Conservation (phyloP, 64 coral and sea anemone species). For the Porites lutea region DNA sequence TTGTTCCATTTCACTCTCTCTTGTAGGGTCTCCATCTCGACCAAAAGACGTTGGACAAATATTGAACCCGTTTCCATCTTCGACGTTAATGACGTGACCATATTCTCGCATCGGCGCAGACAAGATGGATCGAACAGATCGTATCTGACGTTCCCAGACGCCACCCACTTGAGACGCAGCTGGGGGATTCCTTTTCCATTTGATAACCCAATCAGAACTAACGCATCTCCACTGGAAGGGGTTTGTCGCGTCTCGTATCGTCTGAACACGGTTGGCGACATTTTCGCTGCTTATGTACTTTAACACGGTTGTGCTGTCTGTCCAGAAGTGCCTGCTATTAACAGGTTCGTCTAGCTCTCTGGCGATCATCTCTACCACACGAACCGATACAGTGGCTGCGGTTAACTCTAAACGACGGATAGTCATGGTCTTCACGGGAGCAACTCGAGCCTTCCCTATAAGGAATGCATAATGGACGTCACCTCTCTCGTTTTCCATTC, state of each 20-base stretch:
- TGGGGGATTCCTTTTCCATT: no score
- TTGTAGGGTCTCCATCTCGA: no score
- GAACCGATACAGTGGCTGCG: neutral
- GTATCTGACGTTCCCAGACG: no score
- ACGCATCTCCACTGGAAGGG: no score
- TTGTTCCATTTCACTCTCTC: no score
- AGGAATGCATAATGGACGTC: conserved; percentile 8
- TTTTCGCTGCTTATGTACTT: neutral
- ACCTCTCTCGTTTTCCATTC: conserved; percentile 10
- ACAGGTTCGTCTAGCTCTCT: conserved; percentile 7
- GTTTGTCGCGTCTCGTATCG: neutral
- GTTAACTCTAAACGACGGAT: conserved; percentile 33
- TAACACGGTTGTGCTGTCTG: neutral
- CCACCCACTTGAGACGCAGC: no score
- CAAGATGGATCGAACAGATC: no score
- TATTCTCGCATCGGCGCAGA: no score
- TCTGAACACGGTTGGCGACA: neutral
- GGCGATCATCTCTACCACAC: neutral
- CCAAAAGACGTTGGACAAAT: no score
- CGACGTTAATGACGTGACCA: no score
- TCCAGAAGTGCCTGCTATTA: conserved; percentile 12
- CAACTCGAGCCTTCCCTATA: conserved; percentile 30
- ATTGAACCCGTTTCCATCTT: no score
- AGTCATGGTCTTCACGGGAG: conserved; percentile 19
- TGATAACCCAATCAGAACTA: no score